Base-by-base conservation (phyloP, 2,888 invertebrate genomes). In the Horisme vitalbata region DNA sequence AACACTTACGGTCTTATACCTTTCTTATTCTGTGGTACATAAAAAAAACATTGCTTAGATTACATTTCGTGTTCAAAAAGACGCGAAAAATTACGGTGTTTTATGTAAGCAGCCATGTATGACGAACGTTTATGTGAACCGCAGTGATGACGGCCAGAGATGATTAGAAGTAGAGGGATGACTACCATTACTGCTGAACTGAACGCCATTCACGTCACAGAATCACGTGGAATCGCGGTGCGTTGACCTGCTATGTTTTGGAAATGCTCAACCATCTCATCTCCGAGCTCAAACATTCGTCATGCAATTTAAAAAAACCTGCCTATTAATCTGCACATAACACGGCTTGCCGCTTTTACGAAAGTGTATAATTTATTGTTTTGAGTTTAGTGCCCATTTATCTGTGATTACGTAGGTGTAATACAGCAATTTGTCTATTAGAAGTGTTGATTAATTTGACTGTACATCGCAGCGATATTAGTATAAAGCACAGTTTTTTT, bases 191-290 rank as follows among this genome's bases (percentile, higher is more conserved):
- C 60, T 67, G 50, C n/a, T n/a, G 18, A 18, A 5, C 59, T 59
- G 59, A 66, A 54, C 62, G 55, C 53, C 50, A 34, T 64, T 66
- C 64, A 69, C 84, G 82, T 82, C 83, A 83, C 69, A 66, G 65
- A 54, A 71, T 88, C 88, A 88, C 87, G 85, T 84, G 85, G 68
- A 68, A 61, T 61, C 63, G 32, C 59, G 68, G 87, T 72, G 70
- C 88, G 68, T 78, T 86, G 88, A 87, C 87, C 88, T 68, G 69
- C 62, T 58, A 59, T 87, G 86, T 88, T 89, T 88, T 87, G 83
- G 83, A 80, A 82, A 80, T 78, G 79, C 71, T 66, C 55, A 68
- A 62, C 67, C 67, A 67, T 61, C 64, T 63, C 55, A 67, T 61
- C 64, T 63, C 55, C n/a, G 32, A 34, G 37, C 65, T 61, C 57